Evolutionary conservation across 2,113 vertebrate species (phyloP).

Genomic region (Mus spicilegus): DNA sequence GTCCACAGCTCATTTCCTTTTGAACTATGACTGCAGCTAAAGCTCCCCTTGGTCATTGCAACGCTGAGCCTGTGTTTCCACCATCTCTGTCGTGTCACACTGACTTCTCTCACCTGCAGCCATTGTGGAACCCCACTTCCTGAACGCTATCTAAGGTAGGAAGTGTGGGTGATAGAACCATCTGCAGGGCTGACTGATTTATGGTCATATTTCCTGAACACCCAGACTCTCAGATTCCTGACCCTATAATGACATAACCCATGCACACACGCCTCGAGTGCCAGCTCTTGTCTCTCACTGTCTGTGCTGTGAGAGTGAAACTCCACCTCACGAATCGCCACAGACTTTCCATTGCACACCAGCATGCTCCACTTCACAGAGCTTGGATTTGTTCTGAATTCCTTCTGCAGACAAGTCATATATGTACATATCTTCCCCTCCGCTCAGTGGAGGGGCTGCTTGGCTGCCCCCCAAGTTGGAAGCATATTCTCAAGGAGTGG

Average conservation of each 20-base stretch:
- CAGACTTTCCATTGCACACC: not conserved
- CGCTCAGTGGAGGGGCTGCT: not conserved
- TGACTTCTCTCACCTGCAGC: constrained; percentile 4
- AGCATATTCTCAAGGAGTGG: not conserved
- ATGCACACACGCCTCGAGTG: not conserved
- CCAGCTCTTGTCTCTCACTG: not conserved
- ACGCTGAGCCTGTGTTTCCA: not conserved
- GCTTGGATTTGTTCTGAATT: not conserved
- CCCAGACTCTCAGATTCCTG: not conserved
- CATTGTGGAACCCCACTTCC: constrained; percentile 17
- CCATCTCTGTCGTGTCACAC: not conserved
- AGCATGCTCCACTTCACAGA: not conserved
- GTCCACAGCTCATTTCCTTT: constrained; percentile 18
- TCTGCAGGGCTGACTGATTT: constrained; percentile 55
- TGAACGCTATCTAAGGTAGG: constrained; percentile 27
- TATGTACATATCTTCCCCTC: not conserved
- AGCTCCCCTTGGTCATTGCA: not conserved
- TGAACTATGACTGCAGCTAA: not conserved
- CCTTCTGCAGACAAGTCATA: not conserved
- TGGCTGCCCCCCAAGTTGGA: not conserved
- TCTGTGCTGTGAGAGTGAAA: not conserved
- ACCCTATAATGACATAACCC: not conserved
- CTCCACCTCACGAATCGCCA: not conserved
- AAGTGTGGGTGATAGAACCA: not conserved
- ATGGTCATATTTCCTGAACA: constrained; percentile 35